Percentiles rank a stretch among this genome's conserved stretches.
Conservation (phyloP, 2,113 vertebrate genomes). For the Peucedramus taeniatus region DNA sequence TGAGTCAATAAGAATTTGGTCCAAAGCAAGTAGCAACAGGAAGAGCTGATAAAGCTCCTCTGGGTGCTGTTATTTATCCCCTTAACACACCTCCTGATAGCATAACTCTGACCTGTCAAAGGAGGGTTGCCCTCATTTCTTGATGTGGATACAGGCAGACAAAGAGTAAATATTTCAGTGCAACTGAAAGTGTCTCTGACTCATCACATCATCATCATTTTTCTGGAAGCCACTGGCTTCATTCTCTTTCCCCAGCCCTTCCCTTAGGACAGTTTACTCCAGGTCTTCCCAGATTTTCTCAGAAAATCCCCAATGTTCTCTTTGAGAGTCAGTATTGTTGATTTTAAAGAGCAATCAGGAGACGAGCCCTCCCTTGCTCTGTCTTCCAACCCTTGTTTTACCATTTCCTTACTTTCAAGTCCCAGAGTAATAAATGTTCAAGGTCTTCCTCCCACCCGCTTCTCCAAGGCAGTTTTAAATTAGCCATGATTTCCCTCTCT, state of each 20-base stretch:
- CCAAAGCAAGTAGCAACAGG: slow-evolving; percentile 30
- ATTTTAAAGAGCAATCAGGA: background rate
- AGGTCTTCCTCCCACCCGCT: slow-evolving; percentile 47
- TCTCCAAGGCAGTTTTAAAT: slow-evolving; percentile 46
- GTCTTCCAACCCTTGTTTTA: slow-evolving; percentile 37
- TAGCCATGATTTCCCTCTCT: slow-evolving; percentile 31
- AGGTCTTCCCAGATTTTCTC: slow-evolving; percentile 45
- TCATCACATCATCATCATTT: slow-evolving; percentile 4
- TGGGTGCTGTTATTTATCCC: background rate
- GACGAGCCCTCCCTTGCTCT: background rate
- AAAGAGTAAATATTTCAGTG: slow-evolving; percentile 25
- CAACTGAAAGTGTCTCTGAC: background rate
- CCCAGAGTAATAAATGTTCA: slow-evolving; percentile 12
- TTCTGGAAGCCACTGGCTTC: slow-evolving; percentile 33
- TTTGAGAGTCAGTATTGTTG: slow-evolving; percentile 58
- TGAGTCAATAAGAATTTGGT: background rate
- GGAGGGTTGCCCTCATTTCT: background rate
- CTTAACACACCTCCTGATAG: background rate
- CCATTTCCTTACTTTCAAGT: slow-evolving; percentile 51
- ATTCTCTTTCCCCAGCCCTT: slow-evolving; percentile 4
- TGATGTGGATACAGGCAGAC: background rate
- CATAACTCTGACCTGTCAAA: background rate
- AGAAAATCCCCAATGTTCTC: slow-evolving; percentile 9
- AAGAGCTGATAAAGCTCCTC: slow-evolving; percentile 26
- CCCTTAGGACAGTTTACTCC: slow-evolving; percentile 2